Base-by-base conservation (phyloP, 2,888 invertebrate genomes). In the Melitaea athalia region DNA sequence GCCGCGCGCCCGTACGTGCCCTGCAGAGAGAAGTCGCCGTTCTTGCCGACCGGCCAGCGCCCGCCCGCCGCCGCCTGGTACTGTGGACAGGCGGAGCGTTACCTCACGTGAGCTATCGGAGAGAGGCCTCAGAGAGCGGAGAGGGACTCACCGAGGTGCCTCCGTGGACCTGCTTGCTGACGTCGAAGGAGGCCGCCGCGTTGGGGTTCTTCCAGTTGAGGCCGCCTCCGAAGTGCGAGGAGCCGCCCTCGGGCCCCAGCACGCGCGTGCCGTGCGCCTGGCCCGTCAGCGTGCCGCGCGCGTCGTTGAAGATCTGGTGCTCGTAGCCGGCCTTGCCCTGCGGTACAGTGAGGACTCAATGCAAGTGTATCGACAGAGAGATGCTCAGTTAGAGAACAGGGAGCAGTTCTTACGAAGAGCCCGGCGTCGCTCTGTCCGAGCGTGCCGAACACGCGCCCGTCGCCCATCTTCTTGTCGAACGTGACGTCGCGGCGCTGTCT, bases 271-370 rank as follows among this genome's bases (percentile, higher is more conserved):
- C 88, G 67, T 86, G 84, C 0, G 79, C 82, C 53, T 83, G 80
- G 0, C 81, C 88, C 52, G 80, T 73, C 5, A 88, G 67, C 8
- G 76, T 81, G 3, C 89, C 89, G 6, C 88, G 85, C 7, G 81
- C 55, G 69, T 89, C 88, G 63, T 89, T 78, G 78, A 88, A 88
- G 70, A 89, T 78, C 15, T 86, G 80, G 52, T 81, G 84, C 60
- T 84, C 81, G 72, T 89, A 89, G 3, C 87, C 89, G 0, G 79
- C 88, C 76, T 78, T 83, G 17, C 88, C 89, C 88, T 89, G 73
- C 64, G 63, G 7, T 11, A 52, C 38, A 68, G 47, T 5, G 7
- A 47, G n/a, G 14, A 14, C 24, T 24, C 3, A 24, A 3, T 24
- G 3, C 24, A 24, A 24, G 24, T 24, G 24, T 24, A 24, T 24